Base-by-base conservation (phyloP, 2,888 invertebrate genomes). In the Bursaphelenchus okinawaensis region DNA sequence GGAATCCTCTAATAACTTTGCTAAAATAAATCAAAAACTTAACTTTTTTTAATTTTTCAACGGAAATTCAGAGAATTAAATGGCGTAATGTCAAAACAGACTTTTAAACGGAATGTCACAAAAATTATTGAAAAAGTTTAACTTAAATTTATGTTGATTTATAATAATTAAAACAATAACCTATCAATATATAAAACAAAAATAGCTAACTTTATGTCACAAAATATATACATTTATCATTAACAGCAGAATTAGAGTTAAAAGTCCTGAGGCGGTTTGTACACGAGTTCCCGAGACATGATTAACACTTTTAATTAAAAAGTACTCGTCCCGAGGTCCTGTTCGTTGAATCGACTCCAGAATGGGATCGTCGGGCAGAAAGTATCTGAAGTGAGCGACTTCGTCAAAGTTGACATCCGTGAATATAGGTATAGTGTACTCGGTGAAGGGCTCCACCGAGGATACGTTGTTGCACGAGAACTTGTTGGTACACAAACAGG, bases 331-430 rank as follows among this genome's bases (percentile, higher is more conserved):
- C 8, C 62, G 62, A 8, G 23, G 22, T 9, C 27, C 57, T 12
- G 23, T 7, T 40, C 65, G 65, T 20, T 65, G 67, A 29, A 64
- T 40, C 27, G 26, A 27, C 20, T 62, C 50, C 9, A 71, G 52
- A 50, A 71, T 66, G 28, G 71, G 71, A 27, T 71, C 72, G 29
- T 71, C 52, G 19, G 71, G 71, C 24, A 71, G 55, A 55, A 71
- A 70, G 55, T 66, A 62, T 23, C 65, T 54, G 26, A 69, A 69
- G 56, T 69, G 69, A 6, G 69, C 70, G 27, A 69, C 23, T 60
- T 71, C 71, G 29, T 71, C 64, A 26, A 71, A 71, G n/a, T 73
- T 58, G 23, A 61, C 52, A 8, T 70, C 52, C 19, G 50, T 29
- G 55, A 71, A 69, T 19, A 71, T 66, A 22, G 51, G 59, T 19